These are phyloP conservation scores for Lepus townsendii DNA, from an alignment of 2,797 vertebrate genomes.

Conservation along the genomic window DNA sequence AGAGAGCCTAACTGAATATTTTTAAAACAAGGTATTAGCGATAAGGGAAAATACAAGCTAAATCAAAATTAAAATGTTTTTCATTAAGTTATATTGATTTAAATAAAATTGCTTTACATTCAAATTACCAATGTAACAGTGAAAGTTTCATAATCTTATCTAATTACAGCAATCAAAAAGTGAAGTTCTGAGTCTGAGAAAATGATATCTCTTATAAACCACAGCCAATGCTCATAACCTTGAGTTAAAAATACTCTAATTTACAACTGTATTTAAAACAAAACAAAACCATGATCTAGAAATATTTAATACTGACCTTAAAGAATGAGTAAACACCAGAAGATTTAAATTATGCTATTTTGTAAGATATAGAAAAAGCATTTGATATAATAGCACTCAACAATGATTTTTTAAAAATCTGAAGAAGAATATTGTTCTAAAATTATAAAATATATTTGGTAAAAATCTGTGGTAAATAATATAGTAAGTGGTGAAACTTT, in stretches of 20 bases:
- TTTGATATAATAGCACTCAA: constrained; percentile 31
- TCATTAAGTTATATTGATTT: constrained; percentile 67
- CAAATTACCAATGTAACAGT: constrained; percentile 54
- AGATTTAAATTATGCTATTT: constrained; percentile 37
- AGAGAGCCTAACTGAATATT: constrained; percentile 29
- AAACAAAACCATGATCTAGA: constrained; percentile 37
- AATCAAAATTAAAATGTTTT: constrained; percentile 63
- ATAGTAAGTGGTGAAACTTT: constrained; percentile 22
- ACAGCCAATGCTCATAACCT: constrained; percentile 10
- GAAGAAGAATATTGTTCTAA: background rate
- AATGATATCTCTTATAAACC: constrained; percentile 61
- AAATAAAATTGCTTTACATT: constrained; percentile 70
- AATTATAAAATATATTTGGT: constrained; percentile 24
- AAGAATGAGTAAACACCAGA: constrained; percentile 29
- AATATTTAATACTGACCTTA: background rate
- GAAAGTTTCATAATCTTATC: constrained; percentile 51
- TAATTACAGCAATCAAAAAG: constrained; percentile 74
- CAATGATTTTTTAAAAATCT: constrained; percentile 32
- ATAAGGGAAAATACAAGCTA: constrained; percentile 32
- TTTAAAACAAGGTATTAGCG: constrained; percentile 63
- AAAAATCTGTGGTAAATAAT: background rate
- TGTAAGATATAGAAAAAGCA: background rate
- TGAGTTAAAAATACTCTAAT: constrained; percentile 64
- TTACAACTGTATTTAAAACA: constrained; percentile 51
- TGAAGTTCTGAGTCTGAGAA: constrained; percentile 62